Base-by-base conservation (phyloP, 2,113 vertebrate genomes). In the Lycocorax pyrrhopterus region DNA sequence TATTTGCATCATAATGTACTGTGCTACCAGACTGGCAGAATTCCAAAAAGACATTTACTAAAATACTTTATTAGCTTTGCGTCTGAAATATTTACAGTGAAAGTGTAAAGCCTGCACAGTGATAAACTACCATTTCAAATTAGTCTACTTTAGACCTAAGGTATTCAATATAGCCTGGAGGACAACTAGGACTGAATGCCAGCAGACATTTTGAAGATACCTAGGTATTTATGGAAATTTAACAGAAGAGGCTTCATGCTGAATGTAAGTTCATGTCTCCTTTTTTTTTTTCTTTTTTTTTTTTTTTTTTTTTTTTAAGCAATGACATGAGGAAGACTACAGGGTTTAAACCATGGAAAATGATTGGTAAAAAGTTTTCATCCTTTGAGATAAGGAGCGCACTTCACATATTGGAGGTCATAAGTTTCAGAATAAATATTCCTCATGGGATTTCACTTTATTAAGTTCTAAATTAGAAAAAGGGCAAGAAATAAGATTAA, bases 1-100 rank as follows among this genome's bases (percentile, higher is more conserved):
- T 60, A 60, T 94, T 97, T 97, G 86, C 95, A 92, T 97, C 92
- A 89, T 75, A 92, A 96, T 44, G n/a, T 49, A 85, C 55, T 93
- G 53, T 93, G 84, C 33, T 77, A 60, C 46, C 20, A 80, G 75
- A 80, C 55, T 97, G 94, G 75, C 56, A 97, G 86, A 91, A 93
- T 84, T 96, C 69, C 93, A 95, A 43, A 55, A 33, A 87, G 41
- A 35, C 21, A 67, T 63, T 86, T 90, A 84, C 77, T 92, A 92
- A 94, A 94, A 76, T 37, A 67, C 85, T 93, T 84, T 80, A 84
- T 80, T 79, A 72, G 7, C 26, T 91, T 30, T 13, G 33, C 4
- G 25, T 84, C 56, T 96, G 73, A 96, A 97, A 84, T 77, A 44
- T 27, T 72, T 88, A 91, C 51, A 89, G 35, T 39, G 46, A 22